Conservation (phyloP, 2,113 vertebrate species). For the Malurus melanocephalus region DNA sequence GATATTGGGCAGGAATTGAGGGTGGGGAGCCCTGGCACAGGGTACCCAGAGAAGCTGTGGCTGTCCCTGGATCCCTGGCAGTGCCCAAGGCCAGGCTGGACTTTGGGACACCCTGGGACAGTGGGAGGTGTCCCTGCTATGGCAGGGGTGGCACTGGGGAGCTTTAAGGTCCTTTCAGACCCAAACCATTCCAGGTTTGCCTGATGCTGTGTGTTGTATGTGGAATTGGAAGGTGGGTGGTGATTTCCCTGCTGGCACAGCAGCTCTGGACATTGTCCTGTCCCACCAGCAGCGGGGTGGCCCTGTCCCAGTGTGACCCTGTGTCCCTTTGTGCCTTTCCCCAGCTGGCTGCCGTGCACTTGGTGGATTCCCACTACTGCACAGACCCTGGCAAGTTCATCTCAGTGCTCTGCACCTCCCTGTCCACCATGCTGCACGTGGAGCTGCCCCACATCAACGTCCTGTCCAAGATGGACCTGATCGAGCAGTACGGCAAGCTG, state of each 20-base stretch:
- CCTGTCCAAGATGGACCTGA: conserved; percentile 97
- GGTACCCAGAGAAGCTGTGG: background rate
- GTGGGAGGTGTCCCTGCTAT: background rate
- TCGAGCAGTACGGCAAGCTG: conserved; percentile 93
- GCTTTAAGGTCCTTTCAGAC: background rate
- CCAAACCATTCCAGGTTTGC: background rate
- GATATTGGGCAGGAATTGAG: background rate
- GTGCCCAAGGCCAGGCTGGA: background rate
- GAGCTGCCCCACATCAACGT: conserved; percentile 94
- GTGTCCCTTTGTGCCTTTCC: background rate
- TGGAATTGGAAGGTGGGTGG: background rate
- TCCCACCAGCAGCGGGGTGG: background rate
- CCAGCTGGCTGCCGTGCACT: conserved; percentile 90
- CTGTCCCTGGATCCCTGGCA: background rate
- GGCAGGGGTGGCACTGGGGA: background rate
- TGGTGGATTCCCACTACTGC: conserved; percentile 98
- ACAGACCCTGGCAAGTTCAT: conserved; percentile 97
- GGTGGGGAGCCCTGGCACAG: background rate
- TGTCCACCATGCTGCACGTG: conserved; percentile 95
- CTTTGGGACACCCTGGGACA: background rate
- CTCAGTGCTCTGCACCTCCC: conserved; percentile 91
- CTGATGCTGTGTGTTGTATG: background rate
- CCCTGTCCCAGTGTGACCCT: background rate
- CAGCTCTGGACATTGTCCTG: too few relatives aligned
- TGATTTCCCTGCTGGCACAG: fast-evolving